Percentiles rank a stretch among this genome's conserved stretches.
phyloP scores from a whole-genome alignment of 2,888 invertebrate species.

The Pomacea canaliculata region DNA sequence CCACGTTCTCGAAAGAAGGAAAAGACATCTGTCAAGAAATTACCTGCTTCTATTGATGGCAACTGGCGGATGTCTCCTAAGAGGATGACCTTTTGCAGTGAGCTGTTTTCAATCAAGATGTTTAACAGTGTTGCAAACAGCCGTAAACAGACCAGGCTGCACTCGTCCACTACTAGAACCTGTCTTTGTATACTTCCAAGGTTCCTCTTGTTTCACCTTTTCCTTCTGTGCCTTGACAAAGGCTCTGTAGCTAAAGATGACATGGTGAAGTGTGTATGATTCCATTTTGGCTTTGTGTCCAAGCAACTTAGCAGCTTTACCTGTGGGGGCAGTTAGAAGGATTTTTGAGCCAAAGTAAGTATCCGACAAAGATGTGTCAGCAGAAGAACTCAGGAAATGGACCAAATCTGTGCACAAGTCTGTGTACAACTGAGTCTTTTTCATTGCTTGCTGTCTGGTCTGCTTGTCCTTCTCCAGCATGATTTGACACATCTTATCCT shows the following conservation, averaged over 20 bases:
- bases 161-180: slow-evolving; percentile 62
- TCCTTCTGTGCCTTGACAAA: slow-evolving; percentile 12
- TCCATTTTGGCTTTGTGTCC: slow-evolving; percentile 50
- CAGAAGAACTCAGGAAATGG: slow-evolving; percentile 1
- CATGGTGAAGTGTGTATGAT: slow-evolving; percentile 58
- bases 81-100: slow-evolving; percentile 53
- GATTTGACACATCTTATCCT: neutral
- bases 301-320: slow-evolving; percentile 62
- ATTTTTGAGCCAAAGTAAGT: slow-evolving; percentile 32
- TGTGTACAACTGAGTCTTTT: neutral
- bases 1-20: slow-evolving; percentile 32
- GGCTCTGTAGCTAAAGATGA: slow-evolving; percentile 40
- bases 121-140: slow-evolving; percentile 53
- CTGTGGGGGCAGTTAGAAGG: slow-evolving; percentile 61
- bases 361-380: slow-evolving; percentile 21
- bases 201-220: slow-evolving; percentile 21
- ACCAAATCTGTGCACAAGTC: slow-evolving; percentile 12
- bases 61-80: slow-evolving; percentile 63
- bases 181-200: slow-evolving; percentile 31
- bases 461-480: neutral
- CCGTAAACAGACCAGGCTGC: slow-evolving; percentile 59
- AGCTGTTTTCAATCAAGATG: slow-evolving; percentile 46
- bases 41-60: slow-evolving; percentile 64
- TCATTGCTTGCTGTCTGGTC: slow-evolving; percentile 1
- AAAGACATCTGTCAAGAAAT: slow-evolving; percentile 52